A percentile compares a stretch with the other conserved stretches of the same genome.
These are phyloP conservation scores for Lacerta bilineata DNA, from an alignment of 2,797 vertebrate species.

Conservation along the genomic window DNA sequence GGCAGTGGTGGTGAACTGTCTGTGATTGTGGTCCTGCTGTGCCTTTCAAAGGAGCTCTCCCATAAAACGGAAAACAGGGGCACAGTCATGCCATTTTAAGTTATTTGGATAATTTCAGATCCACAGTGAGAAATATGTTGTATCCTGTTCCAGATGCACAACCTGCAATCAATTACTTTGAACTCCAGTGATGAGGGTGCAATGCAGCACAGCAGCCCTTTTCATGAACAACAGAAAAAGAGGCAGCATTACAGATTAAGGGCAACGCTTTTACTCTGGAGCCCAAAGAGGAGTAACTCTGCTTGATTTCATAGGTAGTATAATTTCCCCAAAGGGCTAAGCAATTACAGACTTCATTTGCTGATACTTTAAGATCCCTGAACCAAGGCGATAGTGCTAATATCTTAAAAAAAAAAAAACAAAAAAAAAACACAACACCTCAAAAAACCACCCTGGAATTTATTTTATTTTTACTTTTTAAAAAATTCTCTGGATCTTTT, in stretches of 20 bases:
- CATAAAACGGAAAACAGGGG: neutral
- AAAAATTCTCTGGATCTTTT: neutral
- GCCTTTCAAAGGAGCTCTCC: neutral
- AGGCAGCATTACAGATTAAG: neutral
- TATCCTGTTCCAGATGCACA: constrained; percentile 24
- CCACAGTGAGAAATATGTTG: neutral
- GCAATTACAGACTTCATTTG: neutral
- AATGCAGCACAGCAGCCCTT: neutral
- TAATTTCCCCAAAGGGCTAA: neutral
- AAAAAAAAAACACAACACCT: too few relatives aligned
- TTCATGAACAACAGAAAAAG: neutral
- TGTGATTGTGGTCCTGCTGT: neutral
- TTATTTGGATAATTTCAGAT: constrained; percentile 36
- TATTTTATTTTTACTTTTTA: too few relatives aligned
- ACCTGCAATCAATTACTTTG: constrained; percentile 26
- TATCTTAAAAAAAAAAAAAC: neutral
- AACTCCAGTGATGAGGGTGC: neutral
- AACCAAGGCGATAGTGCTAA: neutral
- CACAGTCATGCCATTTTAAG: neutral
- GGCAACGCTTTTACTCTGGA: neutral
- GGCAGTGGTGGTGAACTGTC: neutral
- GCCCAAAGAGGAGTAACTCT: neutral
- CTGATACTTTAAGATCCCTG: neutral
- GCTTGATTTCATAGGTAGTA: neutral
- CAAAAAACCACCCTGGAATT: too few relatives aligned